Percentiles rank a stretch among this genome's conserved stretches.
These are phyloP conservation scores for Parazoanthus atlanticus DNA, from an alignment of 92 coral and sea anemone genomes.

Conservation along the genomic window DNA sequence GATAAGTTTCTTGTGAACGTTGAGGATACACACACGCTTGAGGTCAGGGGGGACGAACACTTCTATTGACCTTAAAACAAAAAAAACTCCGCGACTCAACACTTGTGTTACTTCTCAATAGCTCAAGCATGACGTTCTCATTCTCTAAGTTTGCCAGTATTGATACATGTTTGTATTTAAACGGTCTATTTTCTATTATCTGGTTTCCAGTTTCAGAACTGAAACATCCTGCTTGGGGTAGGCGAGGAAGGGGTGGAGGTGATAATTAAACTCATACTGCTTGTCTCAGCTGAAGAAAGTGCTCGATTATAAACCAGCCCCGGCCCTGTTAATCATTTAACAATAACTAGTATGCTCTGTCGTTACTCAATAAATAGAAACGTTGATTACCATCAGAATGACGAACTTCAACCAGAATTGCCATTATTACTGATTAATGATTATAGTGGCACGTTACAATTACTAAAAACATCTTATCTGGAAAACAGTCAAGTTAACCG, in stretches of 20 bases:
- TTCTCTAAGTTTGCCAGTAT: not conserved
- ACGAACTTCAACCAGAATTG: not conserved
- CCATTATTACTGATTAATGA: no score
- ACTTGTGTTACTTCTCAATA: not conserved
- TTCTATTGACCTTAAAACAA: slow-evolving; percentile 74
- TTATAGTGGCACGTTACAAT: no score
- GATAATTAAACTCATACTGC: not conserved
- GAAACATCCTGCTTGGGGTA: not conserved
- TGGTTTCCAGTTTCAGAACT: no score
- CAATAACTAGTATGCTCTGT: not conserved
- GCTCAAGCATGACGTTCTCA: not conserved
- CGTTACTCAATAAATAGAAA: not conserved
- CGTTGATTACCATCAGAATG: not conserved
- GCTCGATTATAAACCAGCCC: not conserved
- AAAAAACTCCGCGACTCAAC: not conserved
- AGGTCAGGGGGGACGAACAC: slow-evolving; percentile 85
- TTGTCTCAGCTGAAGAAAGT: no score
- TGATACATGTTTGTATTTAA: not conserved
- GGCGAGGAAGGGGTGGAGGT: not conserved
- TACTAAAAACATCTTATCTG: no score
- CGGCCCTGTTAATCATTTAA: not conserved
- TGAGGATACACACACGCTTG: slow-evolving; percentile 67
- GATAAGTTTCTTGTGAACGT: slow-evolving; percentile 87
- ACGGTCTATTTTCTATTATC: no score
- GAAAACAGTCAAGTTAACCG: no score